Conservation (phyloP, 2,888 invertebrate genomes). For the Nemoura dubitans region DNA sequence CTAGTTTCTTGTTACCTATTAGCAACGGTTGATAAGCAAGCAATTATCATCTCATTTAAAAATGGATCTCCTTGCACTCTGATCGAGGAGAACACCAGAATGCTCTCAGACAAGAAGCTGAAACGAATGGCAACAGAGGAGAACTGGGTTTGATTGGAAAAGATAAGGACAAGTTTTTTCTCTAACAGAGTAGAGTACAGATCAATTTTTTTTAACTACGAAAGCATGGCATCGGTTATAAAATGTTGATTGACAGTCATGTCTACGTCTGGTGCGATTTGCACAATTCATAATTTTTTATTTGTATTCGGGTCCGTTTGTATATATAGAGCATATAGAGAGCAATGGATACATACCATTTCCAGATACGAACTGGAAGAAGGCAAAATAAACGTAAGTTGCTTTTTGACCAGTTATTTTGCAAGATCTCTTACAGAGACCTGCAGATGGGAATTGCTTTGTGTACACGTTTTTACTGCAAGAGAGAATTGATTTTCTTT, state of each 20-base stretch:
- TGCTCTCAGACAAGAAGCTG: conserved; percentile 4
- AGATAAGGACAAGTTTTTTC: background rate
- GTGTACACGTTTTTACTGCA: too few relatives aligned
- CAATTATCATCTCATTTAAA: background rate
- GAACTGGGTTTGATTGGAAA: background rate
- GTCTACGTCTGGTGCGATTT: background rate
- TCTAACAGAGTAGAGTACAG: background rate
- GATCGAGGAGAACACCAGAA: background rate
- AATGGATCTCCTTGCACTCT: background rate
- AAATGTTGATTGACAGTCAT: background rate
- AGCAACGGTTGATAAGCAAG: background rate
- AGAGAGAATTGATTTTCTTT: background rate
- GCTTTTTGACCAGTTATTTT: too few relatives aligned
- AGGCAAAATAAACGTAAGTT: too few relatives aligned
- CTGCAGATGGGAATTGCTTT: too few relatives aligned
- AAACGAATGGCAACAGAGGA: background rate
- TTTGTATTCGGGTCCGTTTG: background rate
- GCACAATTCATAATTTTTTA: background rate
- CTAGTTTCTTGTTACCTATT: background rate
- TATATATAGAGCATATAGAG: too few relatives aligned
- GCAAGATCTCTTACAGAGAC: too few relatives aligned
- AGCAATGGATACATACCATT: too few relatives aligned
- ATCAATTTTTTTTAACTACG: background rate
- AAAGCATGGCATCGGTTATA: background rate
- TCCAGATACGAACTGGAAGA: too few relatives aligned